Evolutionary conservation across 2,888 invertebrate species (phyloP), one percentile per base, ranked within the genome.

Genomic region (Drosophila mettleri): DNA sequence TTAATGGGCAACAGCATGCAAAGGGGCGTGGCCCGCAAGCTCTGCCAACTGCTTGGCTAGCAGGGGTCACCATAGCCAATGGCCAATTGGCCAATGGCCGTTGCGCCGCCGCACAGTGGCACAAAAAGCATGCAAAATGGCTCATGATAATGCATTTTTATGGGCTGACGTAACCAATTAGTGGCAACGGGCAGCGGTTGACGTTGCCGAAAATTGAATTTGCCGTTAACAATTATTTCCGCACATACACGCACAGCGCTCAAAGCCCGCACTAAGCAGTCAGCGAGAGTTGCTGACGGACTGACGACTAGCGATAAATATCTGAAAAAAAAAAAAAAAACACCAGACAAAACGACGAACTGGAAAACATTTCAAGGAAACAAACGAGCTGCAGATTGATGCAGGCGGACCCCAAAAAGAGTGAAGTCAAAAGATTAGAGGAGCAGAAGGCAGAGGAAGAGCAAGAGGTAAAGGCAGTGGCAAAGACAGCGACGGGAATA

Each of bases 141-240:
- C 59, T 55, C n/a, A 55, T 73, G 63, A 58, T 69, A 41, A 60
- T 72, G 58, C 63, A 61, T 62, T 53, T 76, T 76, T 66, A 79
- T 61, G 79, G 54, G 14, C 48, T 60, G 76, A 79, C 71, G 29
- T 66, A 69, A 65, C 78, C 74, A 80, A 77, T 78, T 78, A 68
- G 66, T 46, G 43, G 62, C 58, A 51, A 16, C 43, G 31, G 52
- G 27, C 52, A 27, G 14, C 16, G 22, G 60, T 52, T 67, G 70
- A 76, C 65, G 70, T 75, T 66, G 53, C 60, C 76, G 43, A 76
- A 76, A 79, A 78, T 60, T 55, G 29, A 79, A 79, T 67, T 80
- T 77, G 45, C 77, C 59, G 58, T 63, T 67, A 49, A 61, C 61
- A 64, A 64, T 62, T 62, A 51, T 61, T 61, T 39, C 49, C 61